Base-by-base conservation (phyloP, 2,888 invertebrate species). In the Noctua janthina region DNA sequence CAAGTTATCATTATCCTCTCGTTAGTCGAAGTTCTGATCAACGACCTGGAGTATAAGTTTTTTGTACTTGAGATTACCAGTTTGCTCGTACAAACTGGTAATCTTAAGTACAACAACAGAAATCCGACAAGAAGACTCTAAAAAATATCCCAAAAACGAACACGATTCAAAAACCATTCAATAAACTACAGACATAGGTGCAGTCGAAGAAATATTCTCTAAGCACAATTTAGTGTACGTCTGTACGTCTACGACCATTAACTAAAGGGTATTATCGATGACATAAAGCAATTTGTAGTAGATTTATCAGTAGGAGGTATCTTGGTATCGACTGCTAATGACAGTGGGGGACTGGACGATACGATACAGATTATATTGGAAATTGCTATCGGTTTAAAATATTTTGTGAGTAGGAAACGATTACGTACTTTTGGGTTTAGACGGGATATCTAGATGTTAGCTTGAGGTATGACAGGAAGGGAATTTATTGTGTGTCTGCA, bases 281-380 rank as follows among this genome's bases (percentile, higher is more conserved):
- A 90, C 90, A 90, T 88, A 87, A 90, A 90, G 90, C 92, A 92
- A 92, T 92, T 92, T 92, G 91, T 91, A 89, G 91, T 78, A 84
- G 87, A 87, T 85, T 89, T 90, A 90, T 91, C 92, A 87, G 86
- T 67, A 78, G 87, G 88, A 89, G 83, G 90, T 88, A 92, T 91
- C 92, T 90, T 51, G 78, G 81, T 80, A 86, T 79, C 86, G 89
- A 78, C 88, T 92, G 91, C 87, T 92, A 91, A 91, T 91, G 90
- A 90, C 92, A 91, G 88, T 75, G 82, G 84, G 89, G 89, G 88
- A 83, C 80, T 75, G 81, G 79, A 86, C 88, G 90, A 89, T 90
- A 80, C 76, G 80, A 79, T 79, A 84, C 87, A 90, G 92, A 92
- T 90, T 89, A 87, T 84, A 79, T 87, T 86, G 84, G 84, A 86